These are phyloP conservation scores for Euplagia quadripunctaria DNA, from an alignment of 2,888 invertebrate species.

Conservation along the genomic window DNA sequence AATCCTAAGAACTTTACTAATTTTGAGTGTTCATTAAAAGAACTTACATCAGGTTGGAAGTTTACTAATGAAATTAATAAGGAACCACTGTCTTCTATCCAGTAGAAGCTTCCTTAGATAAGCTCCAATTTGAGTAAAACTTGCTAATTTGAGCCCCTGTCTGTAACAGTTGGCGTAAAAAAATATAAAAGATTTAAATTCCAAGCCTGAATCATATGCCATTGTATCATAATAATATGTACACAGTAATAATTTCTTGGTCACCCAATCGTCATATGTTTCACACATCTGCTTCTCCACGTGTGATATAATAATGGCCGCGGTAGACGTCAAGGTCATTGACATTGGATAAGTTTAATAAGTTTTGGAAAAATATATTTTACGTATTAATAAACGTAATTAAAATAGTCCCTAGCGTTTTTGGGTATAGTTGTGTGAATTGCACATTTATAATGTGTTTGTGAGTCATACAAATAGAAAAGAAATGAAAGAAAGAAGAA, in stretches of 20 bases:
- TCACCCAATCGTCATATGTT: not conserved
- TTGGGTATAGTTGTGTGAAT: too few relatives aligned
- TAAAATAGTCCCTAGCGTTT: too few relatives aligned
- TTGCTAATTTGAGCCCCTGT: too few relatives aligned
- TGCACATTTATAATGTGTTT: too few relatives aligned
- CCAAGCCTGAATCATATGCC: not conserved
- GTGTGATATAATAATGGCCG: not conserved
- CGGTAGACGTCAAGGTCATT: not conserved
- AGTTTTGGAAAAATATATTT: not conserved
- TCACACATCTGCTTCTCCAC: not conserved
- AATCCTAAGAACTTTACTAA: not conserved
- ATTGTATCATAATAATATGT: not conserved
- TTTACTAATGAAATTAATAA: too few relatives aligned
- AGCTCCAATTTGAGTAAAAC: too few relatives aligned
- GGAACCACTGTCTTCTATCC: not conserved
- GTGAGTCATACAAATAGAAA: too few relatives aligned
- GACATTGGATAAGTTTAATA: not conserved
- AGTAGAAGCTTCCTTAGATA: not conserved
- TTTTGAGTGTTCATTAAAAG: not conserved
- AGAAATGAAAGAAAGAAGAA: too few relatives aligned
- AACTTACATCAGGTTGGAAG: not conserved
- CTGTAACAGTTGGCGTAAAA: too few relatives aligned
- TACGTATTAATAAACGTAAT: too few relatives aligned
- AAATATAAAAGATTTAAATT: too few relatives aligned
- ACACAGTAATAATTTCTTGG: not conserved